phyloP scores from a whole-genome alignment of 2,113 vertebrate species.

The Eclectus roratus region DNA sequence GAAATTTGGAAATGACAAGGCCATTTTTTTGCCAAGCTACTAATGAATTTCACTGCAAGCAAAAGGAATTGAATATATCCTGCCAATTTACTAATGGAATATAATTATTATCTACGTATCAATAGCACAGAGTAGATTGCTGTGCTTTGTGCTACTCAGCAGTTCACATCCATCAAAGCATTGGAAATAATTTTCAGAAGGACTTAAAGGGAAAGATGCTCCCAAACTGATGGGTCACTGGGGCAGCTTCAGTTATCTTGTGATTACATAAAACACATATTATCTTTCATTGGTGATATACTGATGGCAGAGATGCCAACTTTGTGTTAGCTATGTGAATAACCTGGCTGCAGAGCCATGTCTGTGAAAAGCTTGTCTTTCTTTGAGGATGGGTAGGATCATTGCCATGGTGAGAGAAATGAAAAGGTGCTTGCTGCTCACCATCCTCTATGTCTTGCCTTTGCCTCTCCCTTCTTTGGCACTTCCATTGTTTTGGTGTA shows the following conservation, averaged over 20 bases:
- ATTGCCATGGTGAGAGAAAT: background rate
- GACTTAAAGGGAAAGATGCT: background rate
- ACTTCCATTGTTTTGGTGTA: background rate
- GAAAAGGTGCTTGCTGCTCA: background rate
- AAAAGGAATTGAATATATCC: background rate
- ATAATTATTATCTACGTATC: background rate
- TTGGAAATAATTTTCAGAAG: background rate
- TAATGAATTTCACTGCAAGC: slow-evolving; percentile 7
- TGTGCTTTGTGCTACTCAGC: background rate
- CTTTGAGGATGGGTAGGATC: background rate
- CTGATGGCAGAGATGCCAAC: background rate
- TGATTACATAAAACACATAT: background rate
- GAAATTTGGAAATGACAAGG: background rate
- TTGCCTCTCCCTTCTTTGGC: background rate
- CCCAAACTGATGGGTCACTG: background rate
- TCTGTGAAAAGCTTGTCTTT: background rate
- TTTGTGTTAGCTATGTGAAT: accelerated
- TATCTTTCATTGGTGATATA: background rate
- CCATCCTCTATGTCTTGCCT: background rate
- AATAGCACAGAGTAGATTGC: background rate
- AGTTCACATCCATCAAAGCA: background rate
- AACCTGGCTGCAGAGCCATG: background rate
- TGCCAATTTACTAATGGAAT: slow-evolving; percentile 43
- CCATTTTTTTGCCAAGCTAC: background rate
- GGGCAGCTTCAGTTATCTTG: background rate